Percentiles rank a stretch among this genome's conserved stretches.
Conservation (phyloP, 1,140 invertebrate genomes). For the Hirudo medicinalis region DNA sequence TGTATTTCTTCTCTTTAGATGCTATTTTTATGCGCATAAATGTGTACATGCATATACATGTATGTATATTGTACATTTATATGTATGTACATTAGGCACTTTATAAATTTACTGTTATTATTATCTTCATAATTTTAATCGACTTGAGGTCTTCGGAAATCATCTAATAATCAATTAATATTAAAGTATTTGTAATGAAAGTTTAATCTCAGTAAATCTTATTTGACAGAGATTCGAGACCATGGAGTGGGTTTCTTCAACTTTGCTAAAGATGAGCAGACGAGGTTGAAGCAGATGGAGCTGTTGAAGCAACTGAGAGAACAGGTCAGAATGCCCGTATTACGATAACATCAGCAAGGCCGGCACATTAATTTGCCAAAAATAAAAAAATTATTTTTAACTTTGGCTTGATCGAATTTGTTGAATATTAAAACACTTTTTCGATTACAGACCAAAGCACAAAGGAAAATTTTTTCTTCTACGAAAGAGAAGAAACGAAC, state of each 20-base stretch:
- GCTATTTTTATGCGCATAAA: not conserved
- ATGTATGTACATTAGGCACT: not conserved
- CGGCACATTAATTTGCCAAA: not conserved
- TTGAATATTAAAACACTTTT: not conserved
- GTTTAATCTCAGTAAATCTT: constrained; percentile 12
- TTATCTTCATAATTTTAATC: constrained; percentile 3
- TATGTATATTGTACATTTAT: not conserved
- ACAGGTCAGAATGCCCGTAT: constrained; percentile 25
- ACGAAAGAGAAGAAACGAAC: constrained; percentile 53
- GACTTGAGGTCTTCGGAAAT: not conserved
- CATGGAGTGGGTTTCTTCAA: constrained; percentile 78
- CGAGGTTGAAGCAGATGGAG: constrained; percentile 60
- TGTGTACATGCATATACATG: not conserved
- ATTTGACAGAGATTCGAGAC: constrained; percentile 58
- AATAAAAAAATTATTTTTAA: not conserved
- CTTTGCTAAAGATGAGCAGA: constrained; percentile 67
- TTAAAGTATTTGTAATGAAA: not conserved
- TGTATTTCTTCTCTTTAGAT: not conserved
- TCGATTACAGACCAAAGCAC: constrained; percentile 50
- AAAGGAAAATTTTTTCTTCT: constrained; percentile 52
- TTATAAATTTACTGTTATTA: not conserved
- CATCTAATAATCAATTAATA: not conserved
- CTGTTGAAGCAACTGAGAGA: constrained; percentile 55
- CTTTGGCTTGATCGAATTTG: not conserved
- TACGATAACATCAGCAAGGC: not conserved